Percentiles rank a stretch among this genome's conserved stretches.
phyloP scores from a whole-genome alignment of 2,797 vertebrate species.

The Salmo trutta region DNA sequence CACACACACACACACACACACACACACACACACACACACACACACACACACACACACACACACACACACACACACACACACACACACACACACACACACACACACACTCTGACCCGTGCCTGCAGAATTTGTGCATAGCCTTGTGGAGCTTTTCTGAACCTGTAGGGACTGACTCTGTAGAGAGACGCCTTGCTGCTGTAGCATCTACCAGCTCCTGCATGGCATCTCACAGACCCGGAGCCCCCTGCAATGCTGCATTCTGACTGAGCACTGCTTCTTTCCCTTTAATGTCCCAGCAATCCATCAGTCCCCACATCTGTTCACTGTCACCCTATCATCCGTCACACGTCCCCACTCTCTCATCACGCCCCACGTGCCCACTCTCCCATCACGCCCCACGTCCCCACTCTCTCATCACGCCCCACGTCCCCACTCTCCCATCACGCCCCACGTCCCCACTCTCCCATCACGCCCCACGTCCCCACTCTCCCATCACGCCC shows the following conservation, averaged over 20 bases:
- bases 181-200: not conserved
- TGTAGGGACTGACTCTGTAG: not conserved
- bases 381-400: too few relatives aligned
- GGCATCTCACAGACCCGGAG: slow-evolving; percentile 4
- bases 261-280: slow-evolving; percentile 42
- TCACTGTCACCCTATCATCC: slow-evolving; percentile 67
- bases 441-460: too few relatives aligned
- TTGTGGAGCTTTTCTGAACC: not conserved
- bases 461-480: too few relatives aligned
- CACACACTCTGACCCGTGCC: not conserved
- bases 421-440: too few relatives aligned
- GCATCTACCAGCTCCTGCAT: not conserved
- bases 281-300: slow-evolving; percentile 69
- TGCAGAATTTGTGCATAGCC: not conserved
- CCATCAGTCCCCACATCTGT: slow-evolving; percentile 74
- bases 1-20: not conserved
- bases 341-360: slow-evolving; percentile 45
- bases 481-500: too few relatives aligned
- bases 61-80: not conserved
- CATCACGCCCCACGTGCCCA: not conserved
- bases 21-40: not conserved
- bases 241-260: slow-evolving; percentile 27
- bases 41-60: not conserved
- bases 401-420: too few relatives aligned
- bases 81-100: not conserved